Evolutionary conservation across 2,888 invertebrate species (phyloP).

Genomic region (Pharmacophagus antenor): DNA sequence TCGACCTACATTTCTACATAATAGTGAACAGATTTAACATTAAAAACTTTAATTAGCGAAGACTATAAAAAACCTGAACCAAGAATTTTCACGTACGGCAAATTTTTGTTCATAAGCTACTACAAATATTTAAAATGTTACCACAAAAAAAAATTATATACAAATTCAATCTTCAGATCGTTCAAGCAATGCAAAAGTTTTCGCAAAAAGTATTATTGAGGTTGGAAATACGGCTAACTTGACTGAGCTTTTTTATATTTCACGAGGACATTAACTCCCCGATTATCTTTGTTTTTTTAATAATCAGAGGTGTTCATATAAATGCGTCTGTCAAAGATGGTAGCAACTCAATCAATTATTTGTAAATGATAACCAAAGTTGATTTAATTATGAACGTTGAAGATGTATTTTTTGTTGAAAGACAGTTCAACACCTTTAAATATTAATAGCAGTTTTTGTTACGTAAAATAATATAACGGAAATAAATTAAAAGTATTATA

Average conservation of each 20-base stretch:
- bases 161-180: slow-evolving; percentile 18
- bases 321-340: slow-evolving; percentile 19
- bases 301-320: slow-evolving; percentile 3
- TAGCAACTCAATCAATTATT: slow-evolving; percentile 26
- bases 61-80: neutral
- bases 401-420: neutral
- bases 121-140: slow-evolving; percentile 22
- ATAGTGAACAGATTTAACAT: slow-evolving; percentile 6
- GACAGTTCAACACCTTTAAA: neutral
- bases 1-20: neutral
- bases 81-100: neutral
- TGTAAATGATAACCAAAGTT: slow-evolving; percentile 8
- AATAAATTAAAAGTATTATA: neutral
- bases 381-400: neutral
- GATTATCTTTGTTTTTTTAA: slow-evolving; percentile 12
- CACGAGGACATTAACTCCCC: slow-evolving; percentile 29
- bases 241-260: slow-evolving; percentile 15
- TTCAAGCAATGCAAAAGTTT: slow-evolving; percentile 20
- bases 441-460: neutral
- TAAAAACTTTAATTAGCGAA: slow-evolving; percentile 7
- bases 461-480: neutral
- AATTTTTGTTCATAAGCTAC: slow-evolving; percentile 23
- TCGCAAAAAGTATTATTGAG: slow-evolving; percentile 25
- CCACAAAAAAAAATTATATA: slow-evolving; percentile 24
- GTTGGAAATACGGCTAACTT: slow-evolving; percentile 25